Conservation (phyloP, 2,797 vertebrate species). For the Eulemur coronatus region DNA sequence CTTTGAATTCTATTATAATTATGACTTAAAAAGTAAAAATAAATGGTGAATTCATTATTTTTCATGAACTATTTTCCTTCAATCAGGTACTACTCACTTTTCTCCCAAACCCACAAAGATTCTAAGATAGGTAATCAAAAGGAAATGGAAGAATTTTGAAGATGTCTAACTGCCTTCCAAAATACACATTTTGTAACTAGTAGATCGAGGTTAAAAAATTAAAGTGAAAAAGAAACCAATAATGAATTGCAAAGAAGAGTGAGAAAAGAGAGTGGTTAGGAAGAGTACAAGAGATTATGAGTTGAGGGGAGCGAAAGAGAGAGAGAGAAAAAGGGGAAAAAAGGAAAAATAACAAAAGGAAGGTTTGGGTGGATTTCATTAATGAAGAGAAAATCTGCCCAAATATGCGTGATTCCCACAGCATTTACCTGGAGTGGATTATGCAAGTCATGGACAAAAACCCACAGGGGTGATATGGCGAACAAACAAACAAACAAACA, state of each 20-base stretch:
- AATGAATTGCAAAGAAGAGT: neutral
- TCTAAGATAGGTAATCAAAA: neutral
- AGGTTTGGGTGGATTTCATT: neutral
- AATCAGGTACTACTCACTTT: neutral
- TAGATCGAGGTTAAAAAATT: neutral
- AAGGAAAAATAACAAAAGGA: neutral
- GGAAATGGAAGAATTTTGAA: neutral
- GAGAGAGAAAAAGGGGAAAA: neutral
- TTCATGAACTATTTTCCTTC: neutral
- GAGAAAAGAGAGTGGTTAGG: neutral
- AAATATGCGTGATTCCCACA: neutral
- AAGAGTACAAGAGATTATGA: neutral
- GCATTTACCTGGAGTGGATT: neutral
- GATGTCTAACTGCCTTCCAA: neutral
- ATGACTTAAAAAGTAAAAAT: neutral
- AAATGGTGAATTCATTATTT: neutral
- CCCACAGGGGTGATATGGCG: neutral
- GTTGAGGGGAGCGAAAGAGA: neutral
- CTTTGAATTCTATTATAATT: neutral
- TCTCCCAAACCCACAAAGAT: neutral
- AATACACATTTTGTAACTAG: conserved; percentile 15
- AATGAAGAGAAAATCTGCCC: neutral
- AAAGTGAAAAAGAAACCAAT: neutral
- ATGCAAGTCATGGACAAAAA: neutral
- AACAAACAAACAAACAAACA: neutral